A percentile compares a stretch with the other conserved stretches of the same genome.
Conservation (phyloP, 2,888 invertebrate species). For the Drosophila demipolita region DNA sequence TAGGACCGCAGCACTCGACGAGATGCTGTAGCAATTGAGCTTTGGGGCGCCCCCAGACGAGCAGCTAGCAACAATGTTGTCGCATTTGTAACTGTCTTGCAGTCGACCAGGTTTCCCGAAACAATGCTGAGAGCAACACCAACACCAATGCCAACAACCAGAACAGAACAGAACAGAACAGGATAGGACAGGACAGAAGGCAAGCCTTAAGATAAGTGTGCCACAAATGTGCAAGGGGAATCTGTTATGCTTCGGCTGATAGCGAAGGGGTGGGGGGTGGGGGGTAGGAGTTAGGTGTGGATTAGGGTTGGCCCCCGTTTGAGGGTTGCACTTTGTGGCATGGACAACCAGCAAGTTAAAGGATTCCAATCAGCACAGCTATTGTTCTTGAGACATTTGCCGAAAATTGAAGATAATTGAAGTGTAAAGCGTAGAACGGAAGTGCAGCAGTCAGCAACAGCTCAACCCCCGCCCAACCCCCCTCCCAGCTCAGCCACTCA, state of each 20-base stretch:
- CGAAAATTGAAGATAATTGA: slow-evolving; percentile 82
- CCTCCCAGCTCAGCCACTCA: not conserved
- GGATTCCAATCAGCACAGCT: slow-evolving; percentile 79
- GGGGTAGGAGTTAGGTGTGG: not conserved
- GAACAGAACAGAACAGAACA: not conserved
- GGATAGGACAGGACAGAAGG: not conserved
- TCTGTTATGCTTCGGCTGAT: not conserved
- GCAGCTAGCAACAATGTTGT: slow-evolving; percentile 71
- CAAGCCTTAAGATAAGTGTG: slow-evolving; percentile 49
- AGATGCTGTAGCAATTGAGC: slow-evolving; percentile 58
- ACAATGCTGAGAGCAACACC: slow-evolving; percentile 50
- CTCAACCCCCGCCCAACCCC: not conserved
- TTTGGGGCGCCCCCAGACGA: slow-evolving; percentile 31
- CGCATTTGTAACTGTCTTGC: slow-evolving; percentile 78
- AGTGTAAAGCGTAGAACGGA: slow-evolving; percentile 78
- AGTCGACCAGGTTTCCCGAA: slow-evolving; percentile 53
- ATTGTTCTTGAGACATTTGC: slow-evolving; percentile 82
- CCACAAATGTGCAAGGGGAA: slow-evolving; percentile 38
- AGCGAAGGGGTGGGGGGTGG: not conserved
- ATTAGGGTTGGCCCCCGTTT: too few species aligned
- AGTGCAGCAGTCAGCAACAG: slow-evolving; percentile 73
- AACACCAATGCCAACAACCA: slow-evolving; percentile 16
- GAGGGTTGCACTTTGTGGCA: slow-evolving; percentile 43
- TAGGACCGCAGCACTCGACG: slow-evolving; percentile 43
- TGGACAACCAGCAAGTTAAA: slow-evolving; percentile 65